phyloP scores from a whole-genome alignment of 1,140 invertebrate species.

The Proales similis region DNA sequence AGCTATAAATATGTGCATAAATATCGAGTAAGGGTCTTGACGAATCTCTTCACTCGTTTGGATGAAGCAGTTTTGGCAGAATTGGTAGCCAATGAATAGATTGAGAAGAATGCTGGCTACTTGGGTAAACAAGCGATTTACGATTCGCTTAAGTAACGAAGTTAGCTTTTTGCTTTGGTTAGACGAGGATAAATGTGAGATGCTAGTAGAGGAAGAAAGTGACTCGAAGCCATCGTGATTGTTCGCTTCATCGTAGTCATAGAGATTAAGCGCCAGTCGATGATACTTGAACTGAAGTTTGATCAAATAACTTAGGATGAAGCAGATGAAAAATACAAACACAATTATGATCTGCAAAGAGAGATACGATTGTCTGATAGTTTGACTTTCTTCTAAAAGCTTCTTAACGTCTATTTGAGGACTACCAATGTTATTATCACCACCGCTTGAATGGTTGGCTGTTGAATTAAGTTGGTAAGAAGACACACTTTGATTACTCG shows the following conservation, averaged over 20 bases:
- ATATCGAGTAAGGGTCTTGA: background rate
- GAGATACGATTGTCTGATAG: conserved; percentile 30
- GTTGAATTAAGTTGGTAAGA: background rate
- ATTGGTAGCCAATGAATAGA: conserved; percentile 16
- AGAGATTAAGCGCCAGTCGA: conserved; percentile 5
- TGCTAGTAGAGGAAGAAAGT: conserved; percentile 15
- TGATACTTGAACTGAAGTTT: conserved; percentile 37
- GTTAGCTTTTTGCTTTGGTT: background rate
- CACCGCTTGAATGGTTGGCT: background rate
- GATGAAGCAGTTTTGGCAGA: conserved; percentile 36
- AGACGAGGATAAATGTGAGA: conserved; percentile 28
- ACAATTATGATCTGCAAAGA: conserved; percentile 18
- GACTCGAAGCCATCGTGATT: conserved; percentile 14
- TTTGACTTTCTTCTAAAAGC: background rate
- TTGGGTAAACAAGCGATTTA: conserved; percentile 16
- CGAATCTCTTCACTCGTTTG: background rate
- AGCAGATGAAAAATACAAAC: conserved; percentile 30
- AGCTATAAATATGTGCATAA: conserved; percentile 14
- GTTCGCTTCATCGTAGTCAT: conserved; percentile 13
- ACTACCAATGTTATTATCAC: background rate
- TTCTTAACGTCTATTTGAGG: background rate
- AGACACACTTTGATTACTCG: background rate
- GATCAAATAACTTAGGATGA: conserved; percentile 34
- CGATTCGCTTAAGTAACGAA: background rate
- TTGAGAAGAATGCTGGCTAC: conserved; percentile 18